Evolutionary conservation across 2,888 invertebrate species (phyloP).

Genomic region (Lochmaea crataegi): DNA sequence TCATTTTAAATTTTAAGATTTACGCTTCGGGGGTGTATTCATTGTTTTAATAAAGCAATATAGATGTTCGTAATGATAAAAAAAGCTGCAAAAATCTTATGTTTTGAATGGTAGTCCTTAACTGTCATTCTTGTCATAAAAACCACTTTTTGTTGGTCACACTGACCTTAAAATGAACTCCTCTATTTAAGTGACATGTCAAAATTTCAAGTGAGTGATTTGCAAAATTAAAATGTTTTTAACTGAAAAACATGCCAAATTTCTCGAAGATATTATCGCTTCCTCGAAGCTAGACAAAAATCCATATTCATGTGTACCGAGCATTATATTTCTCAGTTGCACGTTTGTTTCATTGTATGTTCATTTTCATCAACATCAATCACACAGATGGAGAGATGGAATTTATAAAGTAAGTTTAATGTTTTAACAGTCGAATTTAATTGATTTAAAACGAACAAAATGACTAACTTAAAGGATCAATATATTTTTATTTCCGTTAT

Average conservation of each 20-base stretch:
- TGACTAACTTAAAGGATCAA: constrained; percentile 5
- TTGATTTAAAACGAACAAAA: constrained; percentile 5
- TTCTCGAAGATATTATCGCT: constrained; percentile 43
- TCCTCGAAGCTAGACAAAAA: constrained; percentile 47
- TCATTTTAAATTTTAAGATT: too few relatives aligned
- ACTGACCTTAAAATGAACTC: too few relatives aligned
- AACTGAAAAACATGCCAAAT: constrained; percentile 45
- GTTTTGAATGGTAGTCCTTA: too few relatives aligned
- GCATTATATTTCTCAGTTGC: constrained; percentile 50
- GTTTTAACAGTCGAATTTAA: background rate
- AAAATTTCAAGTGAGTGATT: background rate
- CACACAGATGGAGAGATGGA: constrained; percentile 50
- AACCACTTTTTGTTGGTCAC: too few relatives aligned
- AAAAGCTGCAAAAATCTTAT: too few relatives aligned
- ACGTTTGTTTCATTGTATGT: constrained; percentile 50
- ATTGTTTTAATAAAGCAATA: too few relatives aligned
- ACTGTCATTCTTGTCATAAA: too few relatives aligned
- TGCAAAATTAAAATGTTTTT: constrained; percentile 11
- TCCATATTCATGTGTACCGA: constrained; percentile 49
- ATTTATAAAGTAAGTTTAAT: constrained; percentile 50
- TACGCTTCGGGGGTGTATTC: too few relatives aligned
- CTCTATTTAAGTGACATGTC: constrained; percentile 2
- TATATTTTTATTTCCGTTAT: background rate
- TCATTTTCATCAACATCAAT: constrained; percentile 48
- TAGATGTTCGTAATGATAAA: too few relatives aligned